phyloP scores from a whole-genome alignment of 2,888 invertebrate genomes.

The Timema podura region DNA sequence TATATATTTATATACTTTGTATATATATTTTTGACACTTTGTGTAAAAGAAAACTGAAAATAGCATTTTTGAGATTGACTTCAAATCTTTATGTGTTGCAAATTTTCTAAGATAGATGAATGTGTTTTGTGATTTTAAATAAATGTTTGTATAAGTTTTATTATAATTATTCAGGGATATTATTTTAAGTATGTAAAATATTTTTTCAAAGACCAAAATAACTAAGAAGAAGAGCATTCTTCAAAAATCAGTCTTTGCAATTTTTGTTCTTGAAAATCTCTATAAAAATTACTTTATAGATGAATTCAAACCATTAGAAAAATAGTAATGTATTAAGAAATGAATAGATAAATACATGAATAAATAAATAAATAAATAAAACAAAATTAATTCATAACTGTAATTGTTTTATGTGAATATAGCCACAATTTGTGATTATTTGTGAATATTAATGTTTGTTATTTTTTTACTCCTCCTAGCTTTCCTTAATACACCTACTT shows the following conservation, averaged over 20 bases:
- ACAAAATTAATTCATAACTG: slow-evolving; percentile 27
- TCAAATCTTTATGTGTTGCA: slow-evolving; percentile 27
- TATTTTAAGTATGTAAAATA: slow-evolving; percentile 27
- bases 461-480: neutral
- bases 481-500: too few relatives aligned
- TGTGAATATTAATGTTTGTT: slow-evolving; percentile 22
- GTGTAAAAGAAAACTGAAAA: slow-evolving; percentile 28
- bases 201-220: slow-evolving; percentile 28
- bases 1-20: slow-evolving; percentile 33
- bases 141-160: slow-evolving; percentile 22
- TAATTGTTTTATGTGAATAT: slow-evolving; percentile 32
- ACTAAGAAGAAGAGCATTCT: slow-evolving; percentile 20
- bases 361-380: slow-evolving; percentile 15
- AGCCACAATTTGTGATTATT: slow-evolving; percentile 30
- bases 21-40: slow-evolving; percentile 33
- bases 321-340: slow-evolving; percentile 23
- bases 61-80: slow-evolving; percentile 27
- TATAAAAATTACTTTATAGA: slow-evolving; percentile 23
- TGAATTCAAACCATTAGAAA: slow-evolving; percentile 26
- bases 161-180: slow-evolving; percentile 27
- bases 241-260: slow-evolving; percentile 25
- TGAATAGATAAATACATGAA: too few relatives aligned
- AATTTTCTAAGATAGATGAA: slow-evolving; percentile 24
- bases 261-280: slow-evolving; percentile 25
- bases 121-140: slow-evolving; percentile 28